phyloP scores from a whole-genome alignment of 2,797 vertebrate species.

The Sternarchorhynchus goeldii region DNA sequence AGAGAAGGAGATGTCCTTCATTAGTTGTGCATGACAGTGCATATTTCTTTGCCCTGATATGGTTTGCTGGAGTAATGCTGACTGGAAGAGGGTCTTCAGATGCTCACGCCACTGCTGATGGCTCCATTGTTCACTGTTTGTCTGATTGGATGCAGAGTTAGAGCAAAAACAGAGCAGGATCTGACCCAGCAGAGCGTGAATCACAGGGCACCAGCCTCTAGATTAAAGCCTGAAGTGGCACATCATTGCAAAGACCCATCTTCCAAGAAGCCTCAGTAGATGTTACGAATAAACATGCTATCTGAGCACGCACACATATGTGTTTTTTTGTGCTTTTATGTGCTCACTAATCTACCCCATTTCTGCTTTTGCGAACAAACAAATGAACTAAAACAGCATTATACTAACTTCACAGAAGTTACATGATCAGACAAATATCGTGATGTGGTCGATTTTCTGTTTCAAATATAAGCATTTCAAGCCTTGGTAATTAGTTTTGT shows the following conservation, averaged over 20 bases:
- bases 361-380: too few relatives aligned
- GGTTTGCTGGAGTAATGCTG: background rate
- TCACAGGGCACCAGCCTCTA: conserved; percentile 2
- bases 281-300: too few relatives aligned
- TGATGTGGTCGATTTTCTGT: too few relatives aligned
- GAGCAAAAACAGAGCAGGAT: conserved; percentile 19
- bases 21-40: too few relatives aligned
- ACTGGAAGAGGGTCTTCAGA: background rate
- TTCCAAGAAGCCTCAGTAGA: background rate
- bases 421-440: too few relatives aligned
- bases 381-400: too few relatives aligned
- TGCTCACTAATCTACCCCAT: too few relatives aligned
- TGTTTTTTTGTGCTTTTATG: too few relatives aligned
- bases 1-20: too few relatives aligned
- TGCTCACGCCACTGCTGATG: conserved; percentile 32
- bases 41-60: background rate
- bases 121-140: conserved; percentile 42
- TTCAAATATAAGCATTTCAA: background rate
- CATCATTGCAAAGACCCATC: background rate
- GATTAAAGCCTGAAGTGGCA: background rate
- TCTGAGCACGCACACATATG: background rate
- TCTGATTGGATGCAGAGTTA: conserved; percentile 32
- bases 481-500: background rate
- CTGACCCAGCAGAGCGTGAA: conserved; percentile 35
- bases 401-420: too few relatives aligned